Conservation (phyloP, 92 coral and sea anemone genomes). For the Epizoanthus stellaris region DNA sequence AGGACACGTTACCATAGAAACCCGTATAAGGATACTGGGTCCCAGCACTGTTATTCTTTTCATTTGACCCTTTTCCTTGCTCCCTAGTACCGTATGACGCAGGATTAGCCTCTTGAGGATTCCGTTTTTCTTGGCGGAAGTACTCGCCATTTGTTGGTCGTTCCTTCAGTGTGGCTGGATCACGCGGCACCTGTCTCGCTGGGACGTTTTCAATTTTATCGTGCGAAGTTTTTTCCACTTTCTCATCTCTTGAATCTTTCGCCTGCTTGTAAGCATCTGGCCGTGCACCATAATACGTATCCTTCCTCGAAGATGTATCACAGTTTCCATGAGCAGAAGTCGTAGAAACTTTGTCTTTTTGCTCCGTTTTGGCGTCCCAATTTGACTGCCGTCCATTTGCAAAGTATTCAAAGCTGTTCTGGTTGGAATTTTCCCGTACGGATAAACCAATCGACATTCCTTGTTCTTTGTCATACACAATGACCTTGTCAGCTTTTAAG, state of each 20-base stretch:
- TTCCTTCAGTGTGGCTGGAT: slow-evolving; percentile 1
- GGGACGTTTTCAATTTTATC: slow-evolving; percentile 17
- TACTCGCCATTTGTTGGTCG: not conserved
- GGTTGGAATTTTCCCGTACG: slow-evolving; percentile 65
- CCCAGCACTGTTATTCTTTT: slow-evolving; percentile 25
- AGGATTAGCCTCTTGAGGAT: slow-evolving; percentile 11
- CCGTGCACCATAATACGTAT: not conserved
- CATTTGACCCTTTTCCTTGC: slow-evolving; percentile 4
- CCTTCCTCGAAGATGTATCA: slow-evolving; percentile 10
- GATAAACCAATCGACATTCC: slow-evolving; percentile 66
- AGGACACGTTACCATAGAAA: slow-evolving; percentile 34
- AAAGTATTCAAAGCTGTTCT: slow-evolving; percentile 55
- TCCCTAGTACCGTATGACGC: slow-evolving; percentile 10
- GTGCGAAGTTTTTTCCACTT: slow-evolving; percentile 13
- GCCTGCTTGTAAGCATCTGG: not conserved
- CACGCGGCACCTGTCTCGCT: not conserved
- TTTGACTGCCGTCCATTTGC: slow-evolving; percentile 47
- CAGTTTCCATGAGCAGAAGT: slow-evolving; percentile 11
- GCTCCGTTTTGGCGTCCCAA: slow-evolving; percentile 39
- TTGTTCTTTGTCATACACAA: slow-evolving; percentile 59
- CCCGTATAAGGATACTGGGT: slow-evolving; percentile 3
- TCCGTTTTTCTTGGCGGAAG: slow-evolving; percentile 35
- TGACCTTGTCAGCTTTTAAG: slow-evolving; percentile 62
- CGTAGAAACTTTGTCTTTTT: slow-evolving; percentile 22
- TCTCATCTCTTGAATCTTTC: slow-evolving; percentile 27